A percentile compares a stretch with the other conserved stretches of the same genome.
Conservation (phyloP, 2,888 invertebrate genomes). For the Tinea trinotella region DNA sequence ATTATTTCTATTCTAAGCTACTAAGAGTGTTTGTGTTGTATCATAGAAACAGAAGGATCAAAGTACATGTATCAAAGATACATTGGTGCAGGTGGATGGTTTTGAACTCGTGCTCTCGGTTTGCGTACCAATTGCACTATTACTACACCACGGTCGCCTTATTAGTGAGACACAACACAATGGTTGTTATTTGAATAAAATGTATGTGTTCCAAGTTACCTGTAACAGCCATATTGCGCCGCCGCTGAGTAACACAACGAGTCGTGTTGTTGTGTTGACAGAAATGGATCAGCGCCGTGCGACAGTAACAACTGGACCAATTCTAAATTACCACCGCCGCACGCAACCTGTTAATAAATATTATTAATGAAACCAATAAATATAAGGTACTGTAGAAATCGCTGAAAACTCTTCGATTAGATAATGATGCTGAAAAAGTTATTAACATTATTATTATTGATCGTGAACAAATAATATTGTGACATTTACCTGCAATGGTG, state of each 20-base stretch:
- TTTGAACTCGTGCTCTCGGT: too few species aligned
- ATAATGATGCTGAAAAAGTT: neutral
- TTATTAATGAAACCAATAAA: neutral
- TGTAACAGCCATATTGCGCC: slow-evolving; percentile 88
- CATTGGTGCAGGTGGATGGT: too few species aligned
- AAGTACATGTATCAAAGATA: too few species aligned
- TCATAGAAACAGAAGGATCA: too few species aligned
- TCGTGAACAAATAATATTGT: neutral
- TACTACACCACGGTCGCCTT: too few species aligned
- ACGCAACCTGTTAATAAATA: slow-evolving; percentile 72
- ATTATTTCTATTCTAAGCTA: too few species aligned
- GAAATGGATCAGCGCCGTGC: slow-evolving; percentile 90
- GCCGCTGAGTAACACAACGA: slow-evolving; percentile 89
- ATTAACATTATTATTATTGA: neutral
- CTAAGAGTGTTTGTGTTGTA: too few species aligned
- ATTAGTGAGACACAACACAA: neutral
- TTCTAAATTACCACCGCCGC: slow-evolving; percentile 85
- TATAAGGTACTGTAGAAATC: too few species aligned
- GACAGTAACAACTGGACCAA: slow-evolving; percentile 84
- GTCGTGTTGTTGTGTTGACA: slow-evolving; percentile 87
- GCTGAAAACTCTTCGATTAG: neutral
- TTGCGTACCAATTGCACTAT: too few species aligned
- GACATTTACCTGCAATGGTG: slow-evolving; percentile 81
- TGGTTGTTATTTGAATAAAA: slow-evolving; percentile 18
- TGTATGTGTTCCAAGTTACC: too few species aligned